phyloP scores from a whole-genome alignment of 2,797 vertebrate genomes.

The Tamandua tetradactyla region DNA sequence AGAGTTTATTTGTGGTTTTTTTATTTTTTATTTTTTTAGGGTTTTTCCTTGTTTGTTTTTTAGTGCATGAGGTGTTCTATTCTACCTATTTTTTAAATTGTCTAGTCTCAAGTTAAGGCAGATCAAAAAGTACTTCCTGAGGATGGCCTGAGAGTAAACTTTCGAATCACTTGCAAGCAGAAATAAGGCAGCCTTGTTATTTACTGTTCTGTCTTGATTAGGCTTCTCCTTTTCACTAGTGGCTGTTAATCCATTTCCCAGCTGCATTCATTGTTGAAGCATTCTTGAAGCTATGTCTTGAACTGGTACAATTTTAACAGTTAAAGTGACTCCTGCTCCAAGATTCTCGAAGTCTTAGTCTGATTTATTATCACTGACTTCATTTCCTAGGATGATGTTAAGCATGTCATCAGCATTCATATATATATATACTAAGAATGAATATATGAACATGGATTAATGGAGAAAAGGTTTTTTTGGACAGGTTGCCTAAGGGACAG shows the following conservation, averaged over 20 bases:
- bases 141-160: background rate
- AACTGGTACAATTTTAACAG: background rate
- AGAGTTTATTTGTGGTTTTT: background rate
- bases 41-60: background rate
- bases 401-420: background rate
- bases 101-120: constrained; percentile 15
- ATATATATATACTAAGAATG: constrained; percentile 39
- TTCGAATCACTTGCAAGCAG: background rate
- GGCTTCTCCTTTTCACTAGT: background rate
- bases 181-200: background rate
- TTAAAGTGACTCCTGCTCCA: constrained; percentile 15
- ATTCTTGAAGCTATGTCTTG: background rate
- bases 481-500: background rate
- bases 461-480: background rate
- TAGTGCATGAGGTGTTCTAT: background rate
- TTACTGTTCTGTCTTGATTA: background rate
- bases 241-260: background rate
- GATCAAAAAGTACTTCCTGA: background rate
- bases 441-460: background rate
- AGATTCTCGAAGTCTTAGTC: background rate
- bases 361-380: background rate
- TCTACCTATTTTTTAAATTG: constrained; percentile 2
- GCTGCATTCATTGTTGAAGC: background rate
- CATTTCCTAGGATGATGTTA: background rate
- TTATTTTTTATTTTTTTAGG: background rate